phyloP scores from a whole-genome alignment of 2,113 vertebrate species.

The Tenrec ecaudatus region DNA sequence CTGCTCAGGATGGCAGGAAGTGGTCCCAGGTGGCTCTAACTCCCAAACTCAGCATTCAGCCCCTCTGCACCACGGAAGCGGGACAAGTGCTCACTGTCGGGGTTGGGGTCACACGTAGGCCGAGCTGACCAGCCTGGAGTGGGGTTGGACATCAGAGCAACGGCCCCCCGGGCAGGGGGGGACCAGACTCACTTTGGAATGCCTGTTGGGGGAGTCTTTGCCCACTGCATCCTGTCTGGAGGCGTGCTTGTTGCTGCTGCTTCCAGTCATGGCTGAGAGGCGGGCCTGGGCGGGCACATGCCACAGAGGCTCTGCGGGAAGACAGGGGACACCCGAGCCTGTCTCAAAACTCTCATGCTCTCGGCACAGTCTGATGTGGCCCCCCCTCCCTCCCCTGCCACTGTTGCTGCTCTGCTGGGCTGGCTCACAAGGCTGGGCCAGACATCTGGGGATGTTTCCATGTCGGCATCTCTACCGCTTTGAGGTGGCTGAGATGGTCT shows the following conservation, averaged over 20 bases:
- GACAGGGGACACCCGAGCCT: slow-evolving; percentile 38
- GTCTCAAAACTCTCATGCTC: not conserved
- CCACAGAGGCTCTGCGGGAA: slow-evolving; percentile 92
- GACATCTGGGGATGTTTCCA: too few relatives aligned
- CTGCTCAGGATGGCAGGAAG: not conserved
- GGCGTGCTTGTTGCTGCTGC: slow-evolving; percentile 86
- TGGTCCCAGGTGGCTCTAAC: not conserved
- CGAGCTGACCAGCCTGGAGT: not conserved
- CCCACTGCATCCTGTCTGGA: slow-evolving; percentile 90
- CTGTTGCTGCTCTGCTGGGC: not conserved
- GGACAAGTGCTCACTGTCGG: not conserved
- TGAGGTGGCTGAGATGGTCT: too few relatives aligned
- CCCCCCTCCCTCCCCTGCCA: not conserved
- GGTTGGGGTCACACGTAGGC: not conserved
- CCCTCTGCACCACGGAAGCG: not conserved
- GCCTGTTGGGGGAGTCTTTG: slow-evolving; percentile 93
- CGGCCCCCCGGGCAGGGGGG: not conserved
- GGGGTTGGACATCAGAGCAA: not conserved
- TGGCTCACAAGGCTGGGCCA: not conserved
- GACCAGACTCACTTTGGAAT: slow-evolving; percentile 89
- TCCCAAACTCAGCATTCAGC: not conserved
- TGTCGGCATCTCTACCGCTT: too few relatives aligned
- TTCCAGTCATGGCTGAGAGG: slow-evolving; percentile 80
- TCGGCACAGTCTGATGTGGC: not conserved
- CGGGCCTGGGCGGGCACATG: slow-evolving; percentile 90